phyloP scores from a whole-genome alignment of 1,140 invertebrate genomes.

The Euura saliciscinereae region DNA sequence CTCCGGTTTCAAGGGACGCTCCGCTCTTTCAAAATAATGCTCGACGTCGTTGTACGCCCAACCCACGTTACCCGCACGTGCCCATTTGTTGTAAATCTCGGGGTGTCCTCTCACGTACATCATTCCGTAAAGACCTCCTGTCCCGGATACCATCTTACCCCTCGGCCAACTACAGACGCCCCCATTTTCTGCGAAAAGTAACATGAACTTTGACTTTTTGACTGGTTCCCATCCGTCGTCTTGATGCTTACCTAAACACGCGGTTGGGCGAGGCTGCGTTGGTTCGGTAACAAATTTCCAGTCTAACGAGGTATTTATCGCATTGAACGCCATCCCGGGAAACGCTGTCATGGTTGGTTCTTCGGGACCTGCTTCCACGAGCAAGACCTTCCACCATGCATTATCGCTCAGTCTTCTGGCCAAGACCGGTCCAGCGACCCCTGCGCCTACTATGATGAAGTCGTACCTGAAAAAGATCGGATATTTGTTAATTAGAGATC shows the following conservation, averaged over 20 bases:
- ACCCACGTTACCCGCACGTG: constrained; percentile 76
- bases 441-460: constrained; percentile 65
- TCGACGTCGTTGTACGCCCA: constrained; percentile 87
- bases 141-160: constrained; percentile 75
- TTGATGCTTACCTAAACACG: constrained; percentile 47
- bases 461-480: constrained; percentile 50
- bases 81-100: constrained; percentile 77
- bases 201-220: constrained; percentile 11
- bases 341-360: constrained; percentile 73
- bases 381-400: constrained; percentile 56
- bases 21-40: constrained; percentile 59
- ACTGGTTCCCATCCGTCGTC: not conserved
- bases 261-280: constrained; percentile 58
- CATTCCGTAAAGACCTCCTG: constrained; percentile 80
- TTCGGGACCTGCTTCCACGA: constrained; percentile 77
- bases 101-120: constrained; percentile 78
- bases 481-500: too few relatives aligned
- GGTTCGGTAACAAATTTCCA: constrained; percentile 68
- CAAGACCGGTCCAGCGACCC: constrained; percentile 70
- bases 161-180: constrained; percentile 75
- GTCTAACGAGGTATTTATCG: constrained; percentile 64
- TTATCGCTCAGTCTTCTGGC: constrained; percentile 60
- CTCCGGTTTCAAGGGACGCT: constrained; percentile 45
- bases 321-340: constrained; percentile 67
- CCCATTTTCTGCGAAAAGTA: constrained; percentile 55